These are phyloP conservation scores for Platerodrilus igneus DNA, from an alignment of 2,888 invertebrate species.

Conservation along the genomic window DNA sequence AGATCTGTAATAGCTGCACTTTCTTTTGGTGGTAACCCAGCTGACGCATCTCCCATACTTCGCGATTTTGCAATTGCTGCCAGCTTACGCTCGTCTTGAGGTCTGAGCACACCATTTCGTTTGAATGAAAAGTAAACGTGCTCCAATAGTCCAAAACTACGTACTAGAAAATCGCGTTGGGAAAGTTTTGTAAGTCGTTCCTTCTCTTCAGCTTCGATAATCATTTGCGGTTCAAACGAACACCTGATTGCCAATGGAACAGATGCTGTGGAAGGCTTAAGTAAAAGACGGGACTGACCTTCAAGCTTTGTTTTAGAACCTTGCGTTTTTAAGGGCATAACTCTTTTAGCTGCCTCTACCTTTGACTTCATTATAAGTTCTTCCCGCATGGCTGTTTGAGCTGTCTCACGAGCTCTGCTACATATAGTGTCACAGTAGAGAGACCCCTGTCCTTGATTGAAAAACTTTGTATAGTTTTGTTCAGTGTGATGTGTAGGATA, in stretches of 20 bases:
- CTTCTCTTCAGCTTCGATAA: constrained; percentile 67
- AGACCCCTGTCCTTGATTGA: constrained; percentile 70
- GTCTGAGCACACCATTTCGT: constrained; percentile 60
- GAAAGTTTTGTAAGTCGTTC: constrained; percentile 61
- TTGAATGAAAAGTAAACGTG: constrained; percentile 65
- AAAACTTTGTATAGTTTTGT: constrained; percentile 62
- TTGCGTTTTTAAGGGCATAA: constrained; percentile 37
- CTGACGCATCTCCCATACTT: constrained; percentile 31
- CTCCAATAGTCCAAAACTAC: constrained; percentile 66
- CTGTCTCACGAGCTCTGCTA: constrained; percentile 72
- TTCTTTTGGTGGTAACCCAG: too few species aligned
- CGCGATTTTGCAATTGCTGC: constrained; percentile 53
- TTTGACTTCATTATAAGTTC: constrained; percentile 60
- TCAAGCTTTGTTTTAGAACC: constrained; percentile 22
- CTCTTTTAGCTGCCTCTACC: constrained; percentile 55
- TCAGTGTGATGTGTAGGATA: constrained; percentile 61
- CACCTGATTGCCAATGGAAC: constrained; percentile 31
- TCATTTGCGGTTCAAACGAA: constrained; percentile 63
- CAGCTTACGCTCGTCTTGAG: constrained; percentile 63
- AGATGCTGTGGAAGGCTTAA: constrained; percentile 15
- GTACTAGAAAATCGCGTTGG: constrained; percentile 64
- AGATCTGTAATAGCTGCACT: constrained; percentile 43
- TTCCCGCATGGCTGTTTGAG: constrained; percentile 64
- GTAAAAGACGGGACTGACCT: constrained; percentile 11
- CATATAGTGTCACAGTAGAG: constrained; percentile 72